Conservation (phyloP, 2,797 vertebrate species). For the Siniperca undulata region DNA sequence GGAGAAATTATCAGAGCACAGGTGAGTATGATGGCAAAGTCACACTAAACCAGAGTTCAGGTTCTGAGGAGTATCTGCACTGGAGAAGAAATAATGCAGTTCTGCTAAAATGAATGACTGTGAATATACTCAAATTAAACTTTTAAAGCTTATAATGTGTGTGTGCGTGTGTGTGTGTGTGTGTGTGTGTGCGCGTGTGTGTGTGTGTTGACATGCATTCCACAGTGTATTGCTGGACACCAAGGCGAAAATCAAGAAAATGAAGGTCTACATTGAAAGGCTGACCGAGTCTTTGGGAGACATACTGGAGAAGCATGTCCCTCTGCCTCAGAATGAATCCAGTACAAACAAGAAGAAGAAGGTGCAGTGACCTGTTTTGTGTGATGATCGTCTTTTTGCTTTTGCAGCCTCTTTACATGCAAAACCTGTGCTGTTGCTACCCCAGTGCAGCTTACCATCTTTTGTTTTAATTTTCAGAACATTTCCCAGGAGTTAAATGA, state of each 20-base stretch:
- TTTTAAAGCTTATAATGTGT: background rate
- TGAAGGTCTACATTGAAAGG: slow-evolving; percentile 81
- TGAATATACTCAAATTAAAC: background rate
- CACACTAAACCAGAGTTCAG: background rate
- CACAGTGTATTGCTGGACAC: slow-evolving; percentile 79
- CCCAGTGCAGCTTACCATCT: background rate
- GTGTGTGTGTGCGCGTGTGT: slow-evolving; percentile 4
- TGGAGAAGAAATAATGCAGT: background rate
- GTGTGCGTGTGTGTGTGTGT: slow-evolving; percentile 19
- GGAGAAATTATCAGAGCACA: slow-evolving; percentile 72
- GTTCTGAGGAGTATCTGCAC: background rate
- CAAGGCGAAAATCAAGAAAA: slow-evolving; percentile 82
- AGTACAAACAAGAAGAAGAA: slow-evolving; percentile 77
- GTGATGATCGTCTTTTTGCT: background rate
- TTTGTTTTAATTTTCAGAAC: slow-evolving; percentile 67
- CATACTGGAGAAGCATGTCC: slow-evolving; percentile 80
- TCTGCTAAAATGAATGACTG: background rate
- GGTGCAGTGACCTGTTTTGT: slow-evolving; percentile 57
- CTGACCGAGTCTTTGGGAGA: slow-evolving; percentile 82
- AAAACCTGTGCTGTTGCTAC: background rate
- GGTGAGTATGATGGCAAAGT: slow-evolving; percentile 59
- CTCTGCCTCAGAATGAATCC: slow-evolving; percentile 67
- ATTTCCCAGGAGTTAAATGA: slow-evolving; percentile 43
- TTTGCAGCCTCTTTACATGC: background rate
- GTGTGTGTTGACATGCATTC: background rate